Evolutionary conservation across 2,113 vertebrate species (phyloP), one percentile per base, ranked within the genome.

Genomic region (Mesembrinibis cayennensis): DNA sequence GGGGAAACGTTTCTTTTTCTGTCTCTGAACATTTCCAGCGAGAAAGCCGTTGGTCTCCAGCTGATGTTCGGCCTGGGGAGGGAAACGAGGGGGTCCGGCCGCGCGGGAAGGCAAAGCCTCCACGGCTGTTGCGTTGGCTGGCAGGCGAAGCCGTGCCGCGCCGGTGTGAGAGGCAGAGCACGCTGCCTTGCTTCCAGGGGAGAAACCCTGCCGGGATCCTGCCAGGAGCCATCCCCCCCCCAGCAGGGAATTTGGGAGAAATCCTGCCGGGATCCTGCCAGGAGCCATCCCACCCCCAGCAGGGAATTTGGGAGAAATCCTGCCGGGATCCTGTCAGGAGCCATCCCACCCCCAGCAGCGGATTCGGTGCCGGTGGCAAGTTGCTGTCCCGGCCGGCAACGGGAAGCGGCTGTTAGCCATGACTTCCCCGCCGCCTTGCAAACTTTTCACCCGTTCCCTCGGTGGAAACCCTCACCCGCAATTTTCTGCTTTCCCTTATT

Each of bases 121-220:
- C 5, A 19, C 16, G 1, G 30, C 49, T 8, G n/a, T 20, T 27
- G 34, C 2, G 2, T 21, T 13, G 2, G 47, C 47, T 18, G 38
- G 38, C 55, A 6, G 38, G 66, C 7, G 18, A 38, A 34, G 5
- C 56, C 3, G 11, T 8, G 27, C 56, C 3, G 81, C 19, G n/a
- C 53, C 4, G 29, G 36, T 2, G 26, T 3, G 25, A 38, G 47
- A 8, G 34, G 36, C 16, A 36, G 32, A 44, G 26, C 56, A 3
- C 8, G 76, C 49, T n/a, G 40, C 66, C 44, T 36, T 3, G 32
- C 47, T 53, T 20, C 16, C 38, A 2, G 6, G 5, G 45, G 26
- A 45, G 26, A 36, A 47, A 56, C 25, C 61, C 77, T 4, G 7
- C 11, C 77, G 7, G 47, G 47, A 34, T 34, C 76, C 74, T 22